phyloP scores from a whole-genome alignment of 1,140 invertebrate genomes.

The Bactericera cockerelli region DNA sequence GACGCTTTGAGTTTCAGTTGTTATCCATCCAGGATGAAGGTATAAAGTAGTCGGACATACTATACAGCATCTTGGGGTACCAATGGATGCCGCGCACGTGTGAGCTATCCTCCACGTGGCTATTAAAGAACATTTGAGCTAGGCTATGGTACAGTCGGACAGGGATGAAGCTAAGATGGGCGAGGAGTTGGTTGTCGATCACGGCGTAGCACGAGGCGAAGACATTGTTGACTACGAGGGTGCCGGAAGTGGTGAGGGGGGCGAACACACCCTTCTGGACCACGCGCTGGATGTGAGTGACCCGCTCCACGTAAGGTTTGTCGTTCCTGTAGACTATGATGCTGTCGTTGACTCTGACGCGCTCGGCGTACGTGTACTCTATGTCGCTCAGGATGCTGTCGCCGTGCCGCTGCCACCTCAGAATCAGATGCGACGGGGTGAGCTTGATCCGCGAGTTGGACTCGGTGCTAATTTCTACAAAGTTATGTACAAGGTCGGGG shows the following conservation, averaged over 20 bases:
- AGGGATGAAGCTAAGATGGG: conserved; percentile 70
- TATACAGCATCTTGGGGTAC: conserved; percentile 66
- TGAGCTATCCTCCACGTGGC: conserved; percentile 16
- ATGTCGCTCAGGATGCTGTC: conserved; percentile 13
- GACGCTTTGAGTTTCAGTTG: too few relatives aligned
- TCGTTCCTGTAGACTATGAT: conserved; percentile 32
- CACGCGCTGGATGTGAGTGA: conserved; percentile 41
- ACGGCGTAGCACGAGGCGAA: conserved; percentile 89
- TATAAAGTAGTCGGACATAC: conserved; percentile 18
- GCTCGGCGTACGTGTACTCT: conserved; percentile 40
- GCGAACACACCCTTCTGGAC: conserved; percentile 63
- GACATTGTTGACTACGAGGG: conserved; percentile 76
- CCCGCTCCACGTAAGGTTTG: conserved; percentile 28
- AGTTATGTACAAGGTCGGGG: conserved; percentile 43
- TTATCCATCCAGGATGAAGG: conserved; percentile 14
- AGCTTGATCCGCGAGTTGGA: conserved; percentile 53
- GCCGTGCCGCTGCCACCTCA: conserved; percentile 20
- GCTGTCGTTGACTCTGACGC: conserved; percentile 35
- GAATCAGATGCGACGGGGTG: conserved; percentile 71
- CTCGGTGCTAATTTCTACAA: conserved; percentile 51
- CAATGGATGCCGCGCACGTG: conserved; percentile 56
- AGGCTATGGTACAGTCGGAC: conserved; percentile 40
- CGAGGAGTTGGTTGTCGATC: conserved; percentile 64
- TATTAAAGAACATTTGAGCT: conserved; percentile 22
- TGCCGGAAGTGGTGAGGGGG: conserved; percentile 74